These are phyloP conservation scores for Lepidurus packardi DNA, from an alignment of 1,140 invertebrate species.

Conservation along the genomic window DNA sequence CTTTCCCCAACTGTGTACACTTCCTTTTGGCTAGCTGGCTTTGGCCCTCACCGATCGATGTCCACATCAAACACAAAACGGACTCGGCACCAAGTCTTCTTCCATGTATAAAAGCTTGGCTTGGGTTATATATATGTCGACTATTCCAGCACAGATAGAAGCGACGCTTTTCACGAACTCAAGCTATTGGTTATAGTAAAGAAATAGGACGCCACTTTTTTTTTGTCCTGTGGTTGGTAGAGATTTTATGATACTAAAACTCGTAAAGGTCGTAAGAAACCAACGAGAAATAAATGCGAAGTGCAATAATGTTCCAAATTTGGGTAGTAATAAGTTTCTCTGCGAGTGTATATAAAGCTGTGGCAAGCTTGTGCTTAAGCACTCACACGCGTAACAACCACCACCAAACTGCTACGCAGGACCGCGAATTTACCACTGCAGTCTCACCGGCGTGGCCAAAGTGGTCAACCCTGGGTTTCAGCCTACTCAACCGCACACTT, in stretches of 20 bases:
- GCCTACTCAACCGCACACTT: conserved; percentile 18
- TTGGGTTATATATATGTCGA: too few species aligned
- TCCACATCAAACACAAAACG: conserved; percentile 18
- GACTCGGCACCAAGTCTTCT: not conserved
- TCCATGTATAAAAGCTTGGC: too few species aligned
- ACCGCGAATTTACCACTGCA: conserved; percentile 17
- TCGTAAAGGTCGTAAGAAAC: too few species aligned
- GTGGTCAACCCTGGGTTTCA: conserved; percentile 9
- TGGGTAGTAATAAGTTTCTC: not conserved
- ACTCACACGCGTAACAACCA: not conserved
- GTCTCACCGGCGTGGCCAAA: not conserved
- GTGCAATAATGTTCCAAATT: not conserved
- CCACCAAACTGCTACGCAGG: conserved; percentile 20
- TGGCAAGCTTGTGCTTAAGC: not conserved
- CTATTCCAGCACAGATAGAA: too few species aligned
- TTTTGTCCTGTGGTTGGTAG: too few species aligned
- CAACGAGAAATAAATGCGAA: too few species aligned
- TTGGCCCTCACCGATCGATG: not conserved
- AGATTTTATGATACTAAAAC: too few species aligned
- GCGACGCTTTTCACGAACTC: too few species aligned
- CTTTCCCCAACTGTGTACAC: not conserved
- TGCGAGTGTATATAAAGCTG: not conserved
- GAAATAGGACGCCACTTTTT: too few species aligned
- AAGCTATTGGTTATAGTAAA: too few species aligned
- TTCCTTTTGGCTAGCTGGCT: not conserved